Percentiles rank a stretch among this genome's conserved stretches.
phyloP scores from a whole-genome alignment of 2,888 invertebrate genomes.

The Dolomedes plantarius region DNA sequence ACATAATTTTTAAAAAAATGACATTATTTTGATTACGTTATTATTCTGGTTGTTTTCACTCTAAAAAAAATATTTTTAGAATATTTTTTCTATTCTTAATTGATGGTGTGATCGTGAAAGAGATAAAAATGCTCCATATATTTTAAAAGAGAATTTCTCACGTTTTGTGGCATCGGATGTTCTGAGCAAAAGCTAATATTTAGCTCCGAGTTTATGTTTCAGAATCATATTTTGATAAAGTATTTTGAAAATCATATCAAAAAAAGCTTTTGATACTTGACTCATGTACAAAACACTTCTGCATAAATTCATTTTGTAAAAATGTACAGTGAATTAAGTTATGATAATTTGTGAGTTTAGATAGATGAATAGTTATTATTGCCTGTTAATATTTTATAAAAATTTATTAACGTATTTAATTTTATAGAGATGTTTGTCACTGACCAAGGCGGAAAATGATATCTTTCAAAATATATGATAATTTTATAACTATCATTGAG shows the following conservation, averaged over 20 bases:
- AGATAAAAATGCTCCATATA: no score
- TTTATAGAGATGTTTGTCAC: constrained; percentile 32
- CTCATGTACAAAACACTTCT: constrained; percentile 20
- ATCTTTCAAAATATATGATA: not conserved
- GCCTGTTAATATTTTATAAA: constrained; percentile 65
- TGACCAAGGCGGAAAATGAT: constrained; percentile 35
- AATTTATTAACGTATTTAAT: constrained; percentile 50
- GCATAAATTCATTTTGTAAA: constrained; percentile 47
- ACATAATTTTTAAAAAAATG: no score
- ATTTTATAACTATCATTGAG: not conserved
- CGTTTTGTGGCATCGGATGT: no score
- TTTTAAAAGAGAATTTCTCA: no score
- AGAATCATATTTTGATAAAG: no score
- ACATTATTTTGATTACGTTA: no score
- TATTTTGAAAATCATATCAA: constrained; percentile 13
- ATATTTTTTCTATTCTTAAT: no score
- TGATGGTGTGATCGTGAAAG: no score
- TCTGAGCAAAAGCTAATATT: no score
- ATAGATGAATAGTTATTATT: constrained; percentile 42
- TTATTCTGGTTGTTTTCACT: no score
- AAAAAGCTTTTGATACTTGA: not conserved
- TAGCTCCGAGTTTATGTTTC: no score
- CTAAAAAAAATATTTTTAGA: no score
- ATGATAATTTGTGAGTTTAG: constrained; percentile 38
- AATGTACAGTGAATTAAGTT: constrained; percentile 65